A percentile compares a stretch with the other conserved stretches of the same genome.
phyloP scores from a whole-genome alignment of 1,140 invertebrate species.

The Saccostrea glomerata region DNA sequence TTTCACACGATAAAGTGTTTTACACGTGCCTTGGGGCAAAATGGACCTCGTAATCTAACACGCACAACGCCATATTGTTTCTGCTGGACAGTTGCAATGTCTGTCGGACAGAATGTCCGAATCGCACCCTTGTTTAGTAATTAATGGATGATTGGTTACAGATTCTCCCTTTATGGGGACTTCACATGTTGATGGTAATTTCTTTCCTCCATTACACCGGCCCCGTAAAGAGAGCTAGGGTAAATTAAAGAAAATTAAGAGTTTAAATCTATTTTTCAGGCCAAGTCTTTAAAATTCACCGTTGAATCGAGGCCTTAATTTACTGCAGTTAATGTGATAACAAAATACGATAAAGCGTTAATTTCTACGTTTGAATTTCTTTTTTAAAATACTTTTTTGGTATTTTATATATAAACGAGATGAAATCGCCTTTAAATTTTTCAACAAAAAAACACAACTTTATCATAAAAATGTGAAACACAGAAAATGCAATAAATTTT shows the following conservation, averaged over 20 bases:
- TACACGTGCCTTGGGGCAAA: background rate
- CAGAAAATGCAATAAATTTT: background rate
- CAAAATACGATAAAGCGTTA: background rate
- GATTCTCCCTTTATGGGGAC: background rate
- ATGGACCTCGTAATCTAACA: slow-evolving; percentile 21
- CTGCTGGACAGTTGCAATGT: slow-evolving; percentile 19
- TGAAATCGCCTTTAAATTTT: background rate
- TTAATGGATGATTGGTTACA: background rate
- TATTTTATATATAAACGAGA: background rate
- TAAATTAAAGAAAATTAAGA: slow-evolving; percentile 3
- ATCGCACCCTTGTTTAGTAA: slow-evolving; percentile 25
- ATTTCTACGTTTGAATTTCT: background rate
- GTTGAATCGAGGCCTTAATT: background rate
- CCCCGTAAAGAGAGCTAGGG: background rate
- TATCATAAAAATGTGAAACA: background rate
- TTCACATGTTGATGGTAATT: background rate
- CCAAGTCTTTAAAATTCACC: background rate
- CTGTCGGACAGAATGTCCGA: background rate
- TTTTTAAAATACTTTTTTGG: background rate
- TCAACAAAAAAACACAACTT: background rate
- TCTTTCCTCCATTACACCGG: background rate
- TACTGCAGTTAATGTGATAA: background rate
- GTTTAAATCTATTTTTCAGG: background rate
- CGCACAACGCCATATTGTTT: slow-evolving; percentile 35
- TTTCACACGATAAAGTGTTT: slow-evolving; percentile 31